Evolutionary conservation across 2,797 vertebrate species (phyloP), one percentile per base, ranked within the genome.

Genomic region (Clamator glandarius): DNA sequence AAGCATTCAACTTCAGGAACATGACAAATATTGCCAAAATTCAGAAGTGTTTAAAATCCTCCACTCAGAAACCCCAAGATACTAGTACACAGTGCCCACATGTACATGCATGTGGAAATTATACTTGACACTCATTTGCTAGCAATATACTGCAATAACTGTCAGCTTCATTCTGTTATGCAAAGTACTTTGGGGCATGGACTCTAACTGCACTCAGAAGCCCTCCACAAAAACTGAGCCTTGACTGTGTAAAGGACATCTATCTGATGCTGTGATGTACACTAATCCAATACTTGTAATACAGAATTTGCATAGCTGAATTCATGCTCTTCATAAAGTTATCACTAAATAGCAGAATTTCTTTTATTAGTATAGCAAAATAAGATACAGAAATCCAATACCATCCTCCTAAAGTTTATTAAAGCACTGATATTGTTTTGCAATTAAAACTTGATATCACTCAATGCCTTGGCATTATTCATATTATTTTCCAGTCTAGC

Each of bases 401-500:
- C 15, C 41, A 75, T 66, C 28, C 61, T 83, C 59, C 63, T 83
- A 77, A 80, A 86, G 79, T 86, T 86, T 75, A 80, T 90, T 67
- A 66, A 16, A 55, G 35, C 0, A 5, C 46, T 89, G 48, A 54
- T 87, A 78, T 3, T 54, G 20, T 46, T 87, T 91, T 85, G 81
- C 19, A n/a, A 83, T 75, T 94, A 89, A 87, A 93, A 77, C 17
- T 35, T 85, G 84, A 67, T 35, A 39, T 74, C 59, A 70, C 17
- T 84, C 63, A 82, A 24, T 85, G 58, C 51, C 41, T 77, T 74
- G 35, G 44, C 33, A 83, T 94, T 83, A 80, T 62, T 91, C 63
- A 23, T 70, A 78, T 62, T 87, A 70, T 92, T 93, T 95, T 95
- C 50, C 81, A 75, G 28, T 87, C 67, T 39, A 70, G 55, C 54